Percentiles rank a stretch among this genome's conserved stretches.
phyloP scores from a whole-genome alignment of 2,797 vertebrate species.

The Urophycis tenuis region DNA sequence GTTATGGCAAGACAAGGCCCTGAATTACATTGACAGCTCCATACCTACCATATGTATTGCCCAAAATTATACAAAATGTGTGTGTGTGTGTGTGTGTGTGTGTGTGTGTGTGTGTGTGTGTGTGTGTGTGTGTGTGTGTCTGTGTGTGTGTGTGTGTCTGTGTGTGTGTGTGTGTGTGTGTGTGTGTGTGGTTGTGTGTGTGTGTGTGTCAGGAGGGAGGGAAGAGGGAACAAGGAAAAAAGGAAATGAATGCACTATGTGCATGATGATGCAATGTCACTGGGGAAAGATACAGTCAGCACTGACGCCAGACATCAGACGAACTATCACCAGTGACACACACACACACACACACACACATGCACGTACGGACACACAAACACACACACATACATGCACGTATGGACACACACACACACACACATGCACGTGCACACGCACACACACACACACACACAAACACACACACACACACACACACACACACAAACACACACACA shows the following conservation, averaged over 20 bases:
- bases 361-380: constrained; percentile 16
- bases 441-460: neutral
- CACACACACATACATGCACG: constrained; percentile 14
- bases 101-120: constrained; percentile 25
- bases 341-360: constrained; percentile 6
- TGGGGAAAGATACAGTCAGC: constrained; percentile 52
- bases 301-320: constrained; percentile 65
- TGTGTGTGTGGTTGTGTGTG: constrained; percentile 9
- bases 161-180: constrained; percentile 18
- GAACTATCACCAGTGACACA: constrained; percentile 6
- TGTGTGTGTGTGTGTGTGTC: constrained; percentile 16
- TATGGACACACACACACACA: constrained; percentile 14
- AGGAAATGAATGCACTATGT: constrained; percentile 30
- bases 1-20: neutral
- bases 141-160: constrained; percentile 10
- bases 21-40: neutral
- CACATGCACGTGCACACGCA: neutral
- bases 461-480: constrained; percentile 14
- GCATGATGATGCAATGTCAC: constrained; percentile 55
- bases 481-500: neutral
- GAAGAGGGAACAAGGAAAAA: neutral
- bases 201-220: constrained; percentile 16
- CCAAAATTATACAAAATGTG: neutral
- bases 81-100: constrained; percentile 24
- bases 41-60: neutral